A percentile compares a stretch with the other conserved stretches of the same genome.
Evolutionary conservation across 2,888 invertebrate genomes (phyloP).

Genomic region (Hesperia comma): DNA sequence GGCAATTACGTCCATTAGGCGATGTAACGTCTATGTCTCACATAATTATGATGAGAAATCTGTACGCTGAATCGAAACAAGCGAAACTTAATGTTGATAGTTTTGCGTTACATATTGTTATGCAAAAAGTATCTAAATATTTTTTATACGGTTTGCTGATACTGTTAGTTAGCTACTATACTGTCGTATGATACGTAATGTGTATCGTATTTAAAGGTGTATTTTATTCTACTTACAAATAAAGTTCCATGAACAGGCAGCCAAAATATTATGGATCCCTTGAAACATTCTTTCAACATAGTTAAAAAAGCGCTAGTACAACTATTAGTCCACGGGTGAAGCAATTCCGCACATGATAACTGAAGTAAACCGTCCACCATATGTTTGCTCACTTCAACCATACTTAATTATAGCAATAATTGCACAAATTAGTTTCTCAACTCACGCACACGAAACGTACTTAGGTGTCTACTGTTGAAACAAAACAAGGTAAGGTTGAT

Average conservation of each 20-base stretch:
- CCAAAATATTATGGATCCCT: conserved; percentile 60
- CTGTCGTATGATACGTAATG: too few relatives aligned
- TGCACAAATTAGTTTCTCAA: neutral
- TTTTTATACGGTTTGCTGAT: too few relatives aligned
- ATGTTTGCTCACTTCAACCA: conserved; percentile 74
- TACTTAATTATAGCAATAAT: conserved; percentile 42
- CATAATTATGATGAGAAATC: too few relatives aligned
- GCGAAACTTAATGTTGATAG: too few relatives aligned
- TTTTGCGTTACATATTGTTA: too few relatives aligned
- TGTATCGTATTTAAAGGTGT: too few relatives aligned
- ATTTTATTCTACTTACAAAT: conserved; percentile 26
- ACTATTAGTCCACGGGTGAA: conserved; percentile 69
- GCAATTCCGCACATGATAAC: conserved; percentile 54
- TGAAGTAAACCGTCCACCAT: conserved; percentile 51
- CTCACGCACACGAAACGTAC: neutral
- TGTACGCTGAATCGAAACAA: too few relatives aligned
- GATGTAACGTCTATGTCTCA: too few relatives aligned
- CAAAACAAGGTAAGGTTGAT: neutral
- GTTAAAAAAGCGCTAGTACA: conserved; percentile 57
- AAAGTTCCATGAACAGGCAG: conserved; percentile 50
- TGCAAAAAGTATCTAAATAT: too few relatives aligned
- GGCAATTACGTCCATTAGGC: too few relatives aligned
- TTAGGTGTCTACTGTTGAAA: neutral
- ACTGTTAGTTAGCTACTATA: too few relatives aligned
- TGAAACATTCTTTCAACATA: conserved; percentile 55